Conservation (phyloP, 2,797 vertebrate species). For the Melanotaenia parkinsoni region DNA sequence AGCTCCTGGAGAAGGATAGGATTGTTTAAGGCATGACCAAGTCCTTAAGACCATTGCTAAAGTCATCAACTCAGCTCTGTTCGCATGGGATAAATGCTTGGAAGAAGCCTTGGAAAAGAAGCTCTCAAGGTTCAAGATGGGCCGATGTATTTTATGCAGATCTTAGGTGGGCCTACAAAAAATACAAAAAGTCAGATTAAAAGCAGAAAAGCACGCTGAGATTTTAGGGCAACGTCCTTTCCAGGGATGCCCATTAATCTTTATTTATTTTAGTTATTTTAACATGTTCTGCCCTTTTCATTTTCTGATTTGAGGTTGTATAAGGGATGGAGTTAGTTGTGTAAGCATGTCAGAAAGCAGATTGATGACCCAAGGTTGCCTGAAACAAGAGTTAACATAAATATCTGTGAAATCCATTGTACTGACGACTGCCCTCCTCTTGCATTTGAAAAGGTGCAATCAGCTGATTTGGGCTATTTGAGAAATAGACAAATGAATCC, state of each 20-base stretch:
- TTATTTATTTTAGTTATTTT: neutral
- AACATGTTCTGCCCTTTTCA: neutral
- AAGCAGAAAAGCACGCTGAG: no score
- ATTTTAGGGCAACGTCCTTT: no score
- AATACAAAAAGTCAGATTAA: neutral
- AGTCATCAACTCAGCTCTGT: neutral
- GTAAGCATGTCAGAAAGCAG: neutral
- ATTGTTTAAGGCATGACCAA: neutral
- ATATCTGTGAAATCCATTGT: neutral
- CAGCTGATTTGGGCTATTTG: slow-evolving; percentile 8
- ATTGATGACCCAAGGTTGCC: neutral
- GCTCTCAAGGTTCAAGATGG: neutral
- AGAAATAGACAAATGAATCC: slow-evolving; percentile 43
- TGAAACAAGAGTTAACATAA: slow-evolving; percentile 3
- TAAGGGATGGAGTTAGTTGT: neutral
- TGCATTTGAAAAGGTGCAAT: slow-evolving; percentile 3
- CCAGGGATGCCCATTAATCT: neutral
- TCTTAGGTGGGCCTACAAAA: no score
- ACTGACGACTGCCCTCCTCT: neutral
- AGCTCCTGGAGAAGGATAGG: neutral
- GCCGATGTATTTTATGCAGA: no score
- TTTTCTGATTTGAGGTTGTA: neutral
- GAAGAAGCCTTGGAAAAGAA: slow-evolving; percentile 7
- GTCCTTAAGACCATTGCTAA: neutral
- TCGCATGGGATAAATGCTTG: neutral